These are phyloP conservation scores for Nestor notabilis DNA, from an alignment of 2,113 vertebrate genomes.

Conservation along the genomic window DNA sequence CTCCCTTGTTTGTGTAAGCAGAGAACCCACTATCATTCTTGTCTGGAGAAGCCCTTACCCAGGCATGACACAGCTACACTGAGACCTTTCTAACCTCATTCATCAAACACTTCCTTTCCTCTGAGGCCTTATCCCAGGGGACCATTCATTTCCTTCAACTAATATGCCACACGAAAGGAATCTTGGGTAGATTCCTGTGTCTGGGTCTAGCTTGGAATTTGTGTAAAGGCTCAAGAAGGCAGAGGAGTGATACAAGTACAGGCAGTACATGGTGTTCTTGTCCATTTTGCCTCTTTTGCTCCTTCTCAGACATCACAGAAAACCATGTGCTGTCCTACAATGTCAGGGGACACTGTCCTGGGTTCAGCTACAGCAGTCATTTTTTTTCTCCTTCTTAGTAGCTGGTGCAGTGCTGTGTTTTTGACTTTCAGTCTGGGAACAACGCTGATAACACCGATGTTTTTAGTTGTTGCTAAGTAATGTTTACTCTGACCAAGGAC, in stretches of 20 bases:
- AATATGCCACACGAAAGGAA: conserved; percentile 46
- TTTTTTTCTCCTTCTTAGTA: too few species aligned
- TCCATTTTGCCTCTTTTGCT: not conserved
- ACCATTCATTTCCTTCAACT: conserved; percentile 54
- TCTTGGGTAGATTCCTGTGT: conserved; percentile 50
- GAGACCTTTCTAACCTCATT: conserved; percentile 55
- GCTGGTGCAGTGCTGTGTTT: too few species aligned
- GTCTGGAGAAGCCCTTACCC: conserved; percentile 39
- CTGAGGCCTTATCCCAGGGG: conserved; percentile 26
- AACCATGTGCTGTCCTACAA: not conserved
- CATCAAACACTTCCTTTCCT: conserved; percentile 60
- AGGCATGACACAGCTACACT: conserved; percentile 43
- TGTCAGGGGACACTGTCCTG: not conserved
- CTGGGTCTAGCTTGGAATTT: not conserved
- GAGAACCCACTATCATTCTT: conserved; percentile 40
- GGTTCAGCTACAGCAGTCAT: too few species aligned
- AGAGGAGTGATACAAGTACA: not conserved
- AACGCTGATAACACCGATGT: too few species aligned
- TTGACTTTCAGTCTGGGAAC: too few species aligned
- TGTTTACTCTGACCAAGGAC: too few species aligned
- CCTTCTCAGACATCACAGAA: not conserved
- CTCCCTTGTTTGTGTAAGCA: conserved; percentile 43
- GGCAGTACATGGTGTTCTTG: not conserved
- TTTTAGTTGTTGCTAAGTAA: too few species aligned
- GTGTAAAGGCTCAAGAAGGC: not conserved